These are phyloP conservation scores for Zosterops lateralis DNA, from an alignment of 2,113 vertebrate species.

Conservation along the genomic window DNA sequence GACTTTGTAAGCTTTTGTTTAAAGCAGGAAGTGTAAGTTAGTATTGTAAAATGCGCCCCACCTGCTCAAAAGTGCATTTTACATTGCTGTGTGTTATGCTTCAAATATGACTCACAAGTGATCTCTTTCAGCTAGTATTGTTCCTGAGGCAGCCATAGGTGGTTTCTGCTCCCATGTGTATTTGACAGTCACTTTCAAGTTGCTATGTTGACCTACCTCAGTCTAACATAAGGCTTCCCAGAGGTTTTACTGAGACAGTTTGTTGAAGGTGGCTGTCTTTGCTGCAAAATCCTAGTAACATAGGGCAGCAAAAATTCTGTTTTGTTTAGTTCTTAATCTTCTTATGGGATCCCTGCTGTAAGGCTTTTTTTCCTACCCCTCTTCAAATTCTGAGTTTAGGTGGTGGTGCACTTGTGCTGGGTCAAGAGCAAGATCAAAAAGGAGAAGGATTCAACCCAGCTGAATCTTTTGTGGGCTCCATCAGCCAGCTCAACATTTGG, in stretches of 20 bases:
- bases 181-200: background rate
- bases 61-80: background rate
- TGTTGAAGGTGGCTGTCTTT: background rate
- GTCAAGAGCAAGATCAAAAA: constrained; percentile 94
- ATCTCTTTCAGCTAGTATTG: background rate
- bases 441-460: constrained; percentile 96
- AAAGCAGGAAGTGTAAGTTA: background rate
- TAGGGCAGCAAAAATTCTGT: background rate
- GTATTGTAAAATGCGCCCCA: background rate
- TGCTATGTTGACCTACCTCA: background rate
- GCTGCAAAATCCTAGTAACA: background rate
- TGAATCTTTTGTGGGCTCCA: constrained; percentile 94
- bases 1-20: background rate
- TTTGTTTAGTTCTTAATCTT: background rate
- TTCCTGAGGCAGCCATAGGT: background rate
- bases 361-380: background rate
- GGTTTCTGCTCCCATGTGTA: background rate
- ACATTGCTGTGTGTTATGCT: background rate
- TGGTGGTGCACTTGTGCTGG: constrained; percentile 90
- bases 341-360: background rate
- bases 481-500: constrained; percentile 98
- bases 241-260: background rate
- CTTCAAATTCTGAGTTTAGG: constrained; percentile 70
- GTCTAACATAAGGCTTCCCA: background rate
- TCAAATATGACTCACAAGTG: background rate